Evolutionary conservation across 2,797 vertebrate species (phyloP).

Genomic region (Avahi laniger): DNA sequence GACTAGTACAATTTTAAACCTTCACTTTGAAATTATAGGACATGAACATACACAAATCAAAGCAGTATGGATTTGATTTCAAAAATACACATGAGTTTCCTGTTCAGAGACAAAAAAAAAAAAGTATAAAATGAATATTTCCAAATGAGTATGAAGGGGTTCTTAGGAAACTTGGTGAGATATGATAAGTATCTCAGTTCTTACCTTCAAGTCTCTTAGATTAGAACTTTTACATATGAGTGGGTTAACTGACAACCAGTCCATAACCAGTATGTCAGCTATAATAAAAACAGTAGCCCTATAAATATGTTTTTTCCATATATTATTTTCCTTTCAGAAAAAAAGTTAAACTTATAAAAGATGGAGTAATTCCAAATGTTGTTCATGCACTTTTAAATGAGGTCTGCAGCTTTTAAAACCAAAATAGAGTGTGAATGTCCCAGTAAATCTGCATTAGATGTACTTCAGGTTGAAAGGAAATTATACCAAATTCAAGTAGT

Average conservation of each 20-base stretch:
- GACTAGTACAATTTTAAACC: background rate
- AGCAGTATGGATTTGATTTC: constrained; percentile 23
- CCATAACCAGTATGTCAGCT: constrained; percentile 1
- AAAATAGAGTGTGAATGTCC: constrained; percentile 68
- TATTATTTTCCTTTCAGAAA: constrained; percentile 21
- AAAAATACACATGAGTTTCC: background rate
- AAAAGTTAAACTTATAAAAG: constrained; percentile 55
- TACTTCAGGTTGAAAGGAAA: constrained; percentile 76
- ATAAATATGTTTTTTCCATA: constrained; percentile 22
- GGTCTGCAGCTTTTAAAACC: constrained; percentile 61
- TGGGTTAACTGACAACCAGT: background rate
- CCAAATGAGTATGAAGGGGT: constrained; percentile 2
- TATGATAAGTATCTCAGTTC: background rate
- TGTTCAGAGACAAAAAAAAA: background rate
- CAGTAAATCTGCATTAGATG: constrained; percentile 74
- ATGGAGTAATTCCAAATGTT: constrained; percentile 53
- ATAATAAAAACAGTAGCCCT: background rate
- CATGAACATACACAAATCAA: constrained; percentile 4
- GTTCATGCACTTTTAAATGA: constrained; percentile 62
- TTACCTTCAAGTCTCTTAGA: constrained; percentile 14
- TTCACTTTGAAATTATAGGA: background rate
- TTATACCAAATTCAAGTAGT: constrained; percentile 71
- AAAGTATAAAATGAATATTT: background rate
- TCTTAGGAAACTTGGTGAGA: background rate
- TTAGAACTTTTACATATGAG: constrained; percentile 15